Evolutionary conservation across 2,113 vertebrate species (phyloP).

Genomic region (Oncorhynchus clarkii): DNA sequence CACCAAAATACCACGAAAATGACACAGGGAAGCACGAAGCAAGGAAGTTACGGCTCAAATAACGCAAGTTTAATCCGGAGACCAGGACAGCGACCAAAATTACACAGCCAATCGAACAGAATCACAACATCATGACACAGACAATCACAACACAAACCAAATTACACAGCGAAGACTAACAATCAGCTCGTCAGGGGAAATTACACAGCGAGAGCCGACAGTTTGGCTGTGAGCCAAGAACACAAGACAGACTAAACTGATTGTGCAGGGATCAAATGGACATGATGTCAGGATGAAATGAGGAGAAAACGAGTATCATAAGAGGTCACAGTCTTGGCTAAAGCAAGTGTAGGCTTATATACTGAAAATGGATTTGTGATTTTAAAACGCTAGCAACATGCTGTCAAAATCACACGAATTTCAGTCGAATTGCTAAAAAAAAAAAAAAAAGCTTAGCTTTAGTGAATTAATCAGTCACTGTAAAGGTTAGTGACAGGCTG

Average conservation of each 20-base stretch:
- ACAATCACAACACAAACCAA: conserved; percentile 37
- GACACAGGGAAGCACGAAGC: background rate
- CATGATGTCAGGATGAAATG: conserved; percentile 33
- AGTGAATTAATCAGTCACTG: background rate
- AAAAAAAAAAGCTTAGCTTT: background rate
- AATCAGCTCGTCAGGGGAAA: conserved; percentile 47
- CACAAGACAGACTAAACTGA: conserved; percentile 36
- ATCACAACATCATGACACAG: conserved; percentile 41
- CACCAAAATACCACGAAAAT: background rate
- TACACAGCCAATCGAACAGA: conserved; percentile 40
- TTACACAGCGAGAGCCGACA: conserved; percentile 46
- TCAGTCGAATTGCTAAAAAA: too few relatives aligned
- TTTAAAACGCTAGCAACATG: too few relatives aligned
- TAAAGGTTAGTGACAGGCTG: background rate
- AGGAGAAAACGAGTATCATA: conserved; percentile 14
- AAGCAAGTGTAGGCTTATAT: conserved; percentile 21
- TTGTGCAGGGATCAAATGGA: conserved; percentile 35
- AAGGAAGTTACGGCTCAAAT: background rate
- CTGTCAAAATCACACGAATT: too few relatives aligned
- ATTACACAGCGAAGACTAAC: conserved; percentile 42
- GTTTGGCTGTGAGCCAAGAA: conserved; percentile 41
- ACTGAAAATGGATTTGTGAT: background rate
- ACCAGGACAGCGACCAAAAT: conserved; percentile 42
- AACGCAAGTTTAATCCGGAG: conserved; percentile 13
- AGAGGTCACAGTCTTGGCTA: conserved; percentile 25